A percentile compares a stretch with the other conserved stretches of the same genome.
phyloP scores from a whole-genome alignment of 2,888 invertebrate genomes.

The Neoascia interrupta region DNA sequence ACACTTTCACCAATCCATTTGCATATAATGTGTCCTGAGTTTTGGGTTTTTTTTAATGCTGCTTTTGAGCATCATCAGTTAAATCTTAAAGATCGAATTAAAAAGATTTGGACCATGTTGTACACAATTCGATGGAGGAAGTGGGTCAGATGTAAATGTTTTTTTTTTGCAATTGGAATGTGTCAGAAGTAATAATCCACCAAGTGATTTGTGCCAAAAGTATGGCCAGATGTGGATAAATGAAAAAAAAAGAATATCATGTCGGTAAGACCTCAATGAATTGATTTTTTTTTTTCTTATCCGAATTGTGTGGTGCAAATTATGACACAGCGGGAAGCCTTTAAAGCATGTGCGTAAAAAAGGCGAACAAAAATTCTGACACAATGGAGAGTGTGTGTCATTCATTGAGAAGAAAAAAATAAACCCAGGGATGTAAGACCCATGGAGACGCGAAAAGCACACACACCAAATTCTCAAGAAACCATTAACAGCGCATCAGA shows the following conservation, averaged over 20 bases:
- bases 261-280: constrained; percentile 40
- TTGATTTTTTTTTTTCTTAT: constrained; percentile 32
- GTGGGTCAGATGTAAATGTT: constrained; percentile 45
- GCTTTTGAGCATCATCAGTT: constrained; percentile 19
- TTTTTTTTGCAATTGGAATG: constrained; percentile 10
- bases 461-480: constrained; percentile 36
- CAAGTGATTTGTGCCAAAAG: constrained; percentile 42
- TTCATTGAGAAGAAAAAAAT: neutral
- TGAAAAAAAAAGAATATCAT: neutral
- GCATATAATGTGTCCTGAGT: too few relatives aligned
- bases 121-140: neutral
- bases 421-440: neutral
- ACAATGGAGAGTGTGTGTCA: constrained; percentile 21
- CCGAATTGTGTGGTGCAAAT: constrained; percentile 42
- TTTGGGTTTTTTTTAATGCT: neutral
- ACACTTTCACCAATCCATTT: too few relatives aligned
- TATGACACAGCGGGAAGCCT: constrained; percentile 55
- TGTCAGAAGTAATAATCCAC: constrained; percentile 42
- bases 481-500: constrained; percentile 30
- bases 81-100: constrained; percentile 27
- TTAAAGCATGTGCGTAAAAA: constrained; percentile 4
- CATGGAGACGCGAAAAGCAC: constrained; percentile 10
- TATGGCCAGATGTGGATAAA: constrained; percentile 19
- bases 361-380: neutral
- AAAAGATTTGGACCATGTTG: constrained; percentile 19